A percentile compares a stretch with the other conserved stretches of the same genome.
These are phyloP conservation scores for Chiridota heheva DNA, from an alignment of 35 echinoderm and acorn worm genomes.

Conservation along the genomic window DNA sequence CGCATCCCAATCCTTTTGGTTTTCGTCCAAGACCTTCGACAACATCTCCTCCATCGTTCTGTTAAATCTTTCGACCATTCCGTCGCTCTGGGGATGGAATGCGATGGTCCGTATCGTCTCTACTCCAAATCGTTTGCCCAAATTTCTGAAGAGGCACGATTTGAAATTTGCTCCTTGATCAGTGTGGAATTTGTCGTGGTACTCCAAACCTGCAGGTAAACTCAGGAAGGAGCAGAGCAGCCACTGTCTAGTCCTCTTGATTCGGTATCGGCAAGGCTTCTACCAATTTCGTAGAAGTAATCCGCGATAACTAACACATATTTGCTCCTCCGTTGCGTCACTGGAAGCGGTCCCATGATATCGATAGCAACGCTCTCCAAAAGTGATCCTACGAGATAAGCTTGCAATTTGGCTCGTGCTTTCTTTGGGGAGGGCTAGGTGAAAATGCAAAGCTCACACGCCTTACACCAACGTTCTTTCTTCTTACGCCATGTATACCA, in stretches of 20 bases:
- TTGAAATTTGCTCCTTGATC: conserved; percentile 70
- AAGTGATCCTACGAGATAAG: neutral
- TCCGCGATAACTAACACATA: conserved; percentile 54
- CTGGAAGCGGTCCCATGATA: conserved; percentile 38
- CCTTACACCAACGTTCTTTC: neutral
- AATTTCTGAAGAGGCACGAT: conserved; percentile 28
- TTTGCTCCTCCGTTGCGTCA: conserved; percentile 29
- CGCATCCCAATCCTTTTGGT: conserved; percentile 30
- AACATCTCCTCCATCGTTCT: conserved; percentile 42
- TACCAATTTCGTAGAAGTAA: conserved; percentile 65
- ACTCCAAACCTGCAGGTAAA: conserved; percentile 42
- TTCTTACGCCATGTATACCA: conserved; percentile 23
- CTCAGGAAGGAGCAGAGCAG: conserved; percentile 1
- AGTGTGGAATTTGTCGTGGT: conserved; percentile 36
- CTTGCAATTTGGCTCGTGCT: neutral
- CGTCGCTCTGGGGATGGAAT: conserved; percentile 47
- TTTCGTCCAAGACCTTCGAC: conserved; percentile 30
- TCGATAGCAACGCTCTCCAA: conserved; percentile 64
- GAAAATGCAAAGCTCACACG: conserved; percentile 1
- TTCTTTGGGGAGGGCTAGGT: neutral
- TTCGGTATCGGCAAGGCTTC: conserved; percentile 49
- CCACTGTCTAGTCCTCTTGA: conserved; percentile 50
- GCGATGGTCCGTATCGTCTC: conserved; percentile 49
- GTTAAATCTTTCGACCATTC: conserved; percentile 59
- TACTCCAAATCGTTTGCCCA: conserved; percentile 45